Percentiles rank a stretch among this genome's conserved stretches.
Evolutionary conservation across 2,797 vertebrate species (phyloP).

Genomic region (Cottoperca gobio): DNA sequence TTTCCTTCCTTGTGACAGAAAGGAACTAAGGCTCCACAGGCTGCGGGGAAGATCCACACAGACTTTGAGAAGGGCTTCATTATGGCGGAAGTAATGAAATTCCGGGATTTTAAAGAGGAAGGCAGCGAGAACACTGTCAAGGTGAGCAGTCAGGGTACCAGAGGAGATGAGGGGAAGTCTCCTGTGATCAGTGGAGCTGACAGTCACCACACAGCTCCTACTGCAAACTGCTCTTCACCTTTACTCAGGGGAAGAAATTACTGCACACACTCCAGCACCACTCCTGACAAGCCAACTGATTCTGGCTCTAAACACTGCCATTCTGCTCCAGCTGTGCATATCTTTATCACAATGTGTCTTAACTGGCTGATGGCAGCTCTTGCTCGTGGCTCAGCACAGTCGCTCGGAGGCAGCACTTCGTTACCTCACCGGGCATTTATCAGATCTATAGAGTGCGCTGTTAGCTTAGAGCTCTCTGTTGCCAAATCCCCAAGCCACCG

Average conservation of each 20-base stretch:
- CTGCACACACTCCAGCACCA: slow-evolving; percentile 79
- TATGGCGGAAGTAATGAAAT: slow-evolving; percentile 99
- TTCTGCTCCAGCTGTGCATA: slow-evolving; percentile 84
- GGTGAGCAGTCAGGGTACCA: slow-evolving; percentile 94
- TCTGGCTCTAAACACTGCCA: slow-evolving; percentile 82
- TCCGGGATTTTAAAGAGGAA: slow-evolving; percentile 96
- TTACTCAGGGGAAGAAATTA: slow-evolving; percentile 87
- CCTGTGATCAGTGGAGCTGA: slow-evolving; percentile 83
- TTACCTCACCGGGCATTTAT: slow-evolving; percentile 73
- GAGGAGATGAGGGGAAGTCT: slow-evolving; percentile 82
- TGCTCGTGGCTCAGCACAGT: slow-evolving; percentile 58
- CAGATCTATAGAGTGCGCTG: slow-evolving; percentile 71
- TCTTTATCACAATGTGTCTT: slow-evolving; percentile 83
- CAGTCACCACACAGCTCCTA: slow-evolving; percentile 78
- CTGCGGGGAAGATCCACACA: slow-evolving; percentile 93
- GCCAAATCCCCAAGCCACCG: slow-evolving; percentile 62
- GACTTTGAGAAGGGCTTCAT: slow-evolving; percentile 98
- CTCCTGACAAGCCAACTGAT: slow-evolving; percentile 81
- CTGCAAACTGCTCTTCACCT: slow-evolving; percentile 81
- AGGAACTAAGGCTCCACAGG: slow-evolving; percentile 94
- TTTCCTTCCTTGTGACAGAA: slow-evolving; percentile 88
- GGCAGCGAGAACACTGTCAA: slow-evolving; percentile 93
- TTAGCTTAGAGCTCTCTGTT: slow-evolving; percentile 63
- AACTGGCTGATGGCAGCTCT: slow-evolving; percentile 76
- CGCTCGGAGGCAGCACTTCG: slow-evolving; percentile 65